A percentile compares a stretch with the other conserved stretches of the same genome.
Conservation (phyloP, 2,113 vertebrate species). For the Vulpes ferrilata region DNA sequence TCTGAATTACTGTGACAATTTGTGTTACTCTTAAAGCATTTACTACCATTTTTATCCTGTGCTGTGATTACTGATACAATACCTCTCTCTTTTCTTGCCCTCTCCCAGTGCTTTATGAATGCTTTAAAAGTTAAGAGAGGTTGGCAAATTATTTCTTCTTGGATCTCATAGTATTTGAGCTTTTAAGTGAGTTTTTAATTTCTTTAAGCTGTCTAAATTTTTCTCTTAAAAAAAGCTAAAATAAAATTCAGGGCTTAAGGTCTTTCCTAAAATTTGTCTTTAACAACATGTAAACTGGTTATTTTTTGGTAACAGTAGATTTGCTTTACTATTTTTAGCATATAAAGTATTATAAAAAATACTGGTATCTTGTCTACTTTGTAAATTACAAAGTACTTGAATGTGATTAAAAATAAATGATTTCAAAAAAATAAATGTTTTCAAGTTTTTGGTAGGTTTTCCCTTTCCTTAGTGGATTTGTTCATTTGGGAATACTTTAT, state of each 20-base stretch:
- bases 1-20: not conserved
- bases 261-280: slow-evolving; percentile 31
- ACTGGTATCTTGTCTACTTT: not conserved
- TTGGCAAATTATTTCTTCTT: slow-evolving; percentile 22
- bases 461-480: slow-evolving; percentile 28
- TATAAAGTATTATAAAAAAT: not conserved
- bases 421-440: not conserved
- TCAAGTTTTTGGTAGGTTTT: slow-evolving; percentile 13
- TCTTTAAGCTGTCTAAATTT: not conserved
- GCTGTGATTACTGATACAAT: not conserved
- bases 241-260: not conserved
- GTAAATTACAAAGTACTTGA: not conserved
- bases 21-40: not conserved
- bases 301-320: not conserved
- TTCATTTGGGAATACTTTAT: not conserved
- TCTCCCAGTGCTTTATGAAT: not conserved
- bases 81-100: not conserved
- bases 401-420: not conserved
- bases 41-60: not conserved
- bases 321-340: not conserved
- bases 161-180: not conserved
- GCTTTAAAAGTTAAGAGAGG: slow-evolving; percentile 7
- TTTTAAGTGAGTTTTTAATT: slow-evolving; percentile 55
- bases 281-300: not conserved
- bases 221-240: slow-evolving; percentile 14